Evolutionary conservation across 2,113 vertebrate species (phyloP), one percentile per base, ranked within the genome.

Genomic region (Lepus americanus): DNA sequence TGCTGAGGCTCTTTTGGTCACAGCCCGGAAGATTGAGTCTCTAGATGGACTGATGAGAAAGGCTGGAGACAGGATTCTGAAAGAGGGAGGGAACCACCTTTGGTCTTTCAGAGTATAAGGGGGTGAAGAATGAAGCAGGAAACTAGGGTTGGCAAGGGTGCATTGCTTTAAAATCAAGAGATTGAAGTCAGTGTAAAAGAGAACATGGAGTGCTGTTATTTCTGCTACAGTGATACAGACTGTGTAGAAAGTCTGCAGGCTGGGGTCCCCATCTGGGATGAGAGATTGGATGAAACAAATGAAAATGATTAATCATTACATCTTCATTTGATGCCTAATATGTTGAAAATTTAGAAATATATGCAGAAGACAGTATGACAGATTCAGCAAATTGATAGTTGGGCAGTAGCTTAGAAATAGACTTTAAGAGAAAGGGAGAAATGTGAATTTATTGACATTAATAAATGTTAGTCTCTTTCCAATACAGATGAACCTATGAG

Each of bases 331-430:
- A 64, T 77, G 33, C 19, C 22, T 5, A 91, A 11, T 67, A 20
- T 66, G 77, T 55, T 87, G 59, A 89, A 87, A 72, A 36, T 66
- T 90, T 72, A 70, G 80, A 89, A 94, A 78, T 91, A 33, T 33
- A 84, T 79, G 61, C 36, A 66, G n/a, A n/a, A 90, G 51, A 80
- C 19, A 59, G 14, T 19, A 17, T 59, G 55, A 59, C 55, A 20
- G 14, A 19, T 59, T 59, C 19, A 19, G 19, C 55, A 59, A 93
- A 79, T 89, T 79, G 66, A 69, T 31, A 78, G 36, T 39, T 39
- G 20, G 61, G 14, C 78, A 27, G 72, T 90, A 6, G 11, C 61
- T 70, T 95, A 59, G n/a, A 78, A 92, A 29, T 5, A 55, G n/a
- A 12, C 5, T 19, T 93, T 95, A 92, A 82, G 17, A 92, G 67